phyloP scores from a whole-genome alignment of 2,113 vertebrate species.

The Nibea coibor region DNA sequence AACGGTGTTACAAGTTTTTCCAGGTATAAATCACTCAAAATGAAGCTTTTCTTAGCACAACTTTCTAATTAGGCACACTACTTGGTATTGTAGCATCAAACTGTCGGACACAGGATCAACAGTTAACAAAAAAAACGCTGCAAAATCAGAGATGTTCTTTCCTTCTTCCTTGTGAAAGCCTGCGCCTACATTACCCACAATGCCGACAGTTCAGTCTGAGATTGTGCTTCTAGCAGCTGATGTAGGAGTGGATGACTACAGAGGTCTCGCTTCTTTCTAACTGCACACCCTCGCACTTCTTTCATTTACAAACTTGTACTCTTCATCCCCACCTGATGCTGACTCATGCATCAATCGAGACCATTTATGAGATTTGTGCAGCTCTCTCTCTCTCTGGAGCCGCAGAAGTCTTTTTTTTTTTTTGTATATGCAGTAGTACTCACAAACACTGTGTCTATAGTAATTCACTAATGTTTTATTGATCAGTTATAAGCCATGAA shows the following conservation, averaged over 20 bases:
- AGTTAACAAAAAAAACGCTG: not conserved
- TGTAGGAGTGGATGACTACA: not conserved
- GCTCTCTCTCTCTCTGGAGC: not conserved
- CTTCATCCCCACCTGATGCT: not conserved
- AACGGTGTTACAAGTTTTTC: not conserved
- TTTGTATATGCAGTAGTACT: not conserved
- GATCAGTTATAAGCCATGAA: not conserved
- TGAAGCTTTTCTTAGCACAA: not conserved
- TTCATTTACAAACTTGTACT: not conserved
- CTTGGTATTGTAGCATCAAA: not conserved
- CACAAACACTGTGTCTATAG: not conserved
- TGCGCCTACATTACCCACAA: conserved; percentile 2
- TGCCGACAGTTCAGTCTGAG: not conserved
- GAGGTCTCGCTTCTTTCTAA: not conserved
- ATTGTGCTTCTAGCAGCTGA: not conserved
- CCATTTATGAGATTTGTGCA: not conserved
- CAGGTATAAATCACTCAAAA: not conserved
- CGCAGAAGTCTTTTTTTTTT: too few species aligned
- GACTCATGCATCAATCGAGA: not conserved
- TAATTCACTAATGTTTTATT: not conserved
- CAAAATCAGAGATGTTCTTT: not conserved
- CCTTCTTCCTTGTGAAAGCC: not conserved
- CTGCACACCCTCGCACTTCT: not conserved
- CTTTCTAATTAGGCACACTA: not conserved
- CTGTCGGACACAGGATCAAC: not conserved